Conservation (phyloP, 2,113 vertebrate genomes). For the Panthera leo region DNA sequence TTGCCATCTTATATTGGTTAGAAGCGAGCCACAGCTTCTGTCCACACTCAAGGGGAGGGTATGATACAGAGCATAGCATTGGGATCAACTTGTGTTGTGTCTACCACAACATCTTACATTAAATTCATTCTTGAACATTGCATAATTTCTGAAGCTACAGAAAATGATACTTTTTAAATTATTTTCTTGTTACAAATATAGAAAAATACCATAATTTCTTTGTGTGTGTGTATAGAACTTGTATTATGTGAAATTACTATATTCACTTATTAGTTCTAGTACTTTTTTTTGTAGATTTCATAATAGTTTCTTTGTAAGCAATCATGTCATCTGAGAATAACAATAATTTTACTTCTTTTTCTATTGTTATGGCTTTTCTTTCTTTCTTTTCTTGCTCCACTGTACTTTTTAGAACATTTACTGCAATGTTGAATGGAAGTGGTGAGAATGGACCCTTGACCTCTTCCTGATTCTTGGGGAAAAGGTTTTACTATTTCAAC, state of each 20-base stretch:
- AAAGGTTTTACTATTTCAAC: neutral
- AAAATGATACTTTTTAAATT: neutral
- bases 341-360: neutral
- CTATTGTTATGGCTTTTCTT: neutral
- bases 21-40: neutral
- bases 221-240: neutral
- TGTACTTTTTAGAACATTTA: neutral
- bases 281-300: neutral
- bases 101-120: neutral
- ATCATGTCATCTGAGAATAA: neutral
- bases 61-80: neutral
- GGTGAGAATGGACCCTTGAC: neutral
- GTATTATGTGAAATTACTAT: neutral
- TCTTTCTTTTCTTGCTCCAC: neutral
- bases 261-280: neutral
- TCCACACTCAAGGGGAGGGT: neutral
- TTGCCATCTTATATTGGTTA: neutral
- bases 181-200: neutral
- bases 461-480: neutral
- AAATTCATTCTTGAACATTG: neutral
- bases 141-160: neutral
- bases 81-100: neutral
- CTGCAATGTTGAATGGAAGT: neutral
- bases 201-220: neutral
- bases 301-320: neutral